Conservation (phyloP, 2,888 invertebrate genomes). For the Agrilus mali region DNA sequence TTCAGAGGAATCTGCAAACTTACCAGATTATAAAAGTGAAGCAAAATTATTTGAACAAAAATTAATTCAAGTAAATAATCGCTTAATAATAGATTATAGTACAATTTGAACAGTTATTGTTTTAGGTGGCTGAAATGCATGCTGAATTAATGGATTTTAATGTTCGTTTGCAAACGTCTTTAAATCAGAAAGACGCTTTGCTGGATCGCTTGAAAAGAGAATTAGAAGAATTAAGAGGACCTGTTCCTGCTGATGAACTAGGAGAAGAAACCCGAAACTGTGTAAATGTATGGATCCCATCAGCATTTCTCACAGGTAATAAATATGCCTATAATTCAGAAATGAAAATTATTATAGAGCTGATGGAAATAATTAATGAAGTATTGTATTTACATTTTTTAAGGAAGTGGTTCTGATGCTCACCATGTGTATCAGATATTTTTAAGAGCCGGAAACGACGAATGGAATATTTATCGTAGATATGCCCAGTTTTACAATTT, state of each 20-base stretch:
- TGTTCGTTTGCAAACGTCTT: constrained; percentile 59
- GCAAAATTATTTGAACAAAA: constrained; percentile 73
- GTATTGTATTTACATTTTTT: not conserved
- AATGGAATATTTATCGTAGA: constrained; percentile 92
- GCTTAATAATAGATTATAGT: constrained; percentile 1
- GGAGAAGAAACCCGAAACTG: constrained; percentile 35
- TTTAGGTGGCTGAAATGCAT: constrained; percentile 84
- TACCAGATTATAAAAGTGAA: constrained; percentile 48
- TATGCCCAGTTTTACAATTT: constrained; percentile 87
- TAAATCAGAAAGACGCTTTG: constrained; percentile 50
- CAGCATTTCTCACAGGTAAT: constrained; percentile 62
- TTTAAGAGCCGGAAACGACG: constrained; percentile 69
- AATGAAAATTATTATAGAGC: not conserved
- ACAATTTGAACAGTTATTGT: constrained; percentile 12
- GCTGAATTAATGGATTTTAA: constrained; percentile 90
- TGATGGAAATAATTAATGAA: not conserved
- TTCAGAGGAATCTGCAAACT: constrained; percentile 21
- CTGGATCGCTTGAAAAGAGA: constrained; percentile 49
- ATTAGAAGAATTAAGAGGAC: constrained; percentile 52
- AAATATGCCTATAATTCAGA: no score
- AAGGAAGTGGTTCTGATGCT: constrained; percentile 53
- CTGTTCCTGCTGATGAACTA: constrained; percentile 38
- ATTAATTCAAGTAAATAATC: constrained; percentile 57
- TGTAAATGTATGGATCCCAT: constrained; percentile 79
- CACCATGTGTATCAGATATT: constrained; percentile 84